A percentile compares a stretch with the other conserved stretches of the same genome.
Evolutionary conservation across 2,113 vertebrate species (phyloP).

Genomic region (Passerina amoena): DNA sequence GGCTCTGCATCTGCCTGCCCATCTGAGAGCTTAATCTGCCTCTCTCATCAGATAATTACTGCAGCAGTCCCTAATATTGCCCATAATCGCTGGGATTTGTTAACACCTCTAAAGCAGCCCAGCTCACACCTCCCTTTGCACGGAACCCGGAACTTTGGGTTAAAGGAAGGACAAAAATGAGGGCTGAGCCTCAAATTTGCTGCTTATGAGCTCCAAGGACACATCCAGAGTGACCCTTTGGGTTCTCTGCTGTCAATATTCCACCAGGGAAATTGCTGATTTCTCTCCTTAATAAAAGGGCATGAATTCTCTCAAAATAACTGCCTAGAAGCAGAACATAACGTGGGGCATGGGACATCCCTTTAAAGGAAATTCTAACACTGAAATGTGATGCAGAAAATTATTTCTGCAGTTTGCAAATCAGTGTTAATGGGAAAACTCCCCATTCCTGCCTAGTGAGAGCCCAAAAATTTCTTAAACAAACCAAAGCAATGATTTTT

Average conservation of each 20-base stretch:
- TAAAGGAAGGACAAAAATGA: not conserved
- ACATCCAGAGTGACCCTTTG: not conserved
- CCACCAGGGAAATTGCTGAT: not conserved
- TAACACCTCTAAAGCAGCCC: not conserved
- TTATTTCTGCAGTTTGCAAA: not conserved
- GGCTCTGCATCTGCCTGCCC: constrained; percentile 34
- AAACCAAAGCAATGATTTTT: not conserved
- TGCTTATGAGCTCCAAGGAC: not conserved
- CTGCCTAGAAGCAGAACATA: not conserved
- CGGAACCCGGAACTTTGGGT: not conserved
- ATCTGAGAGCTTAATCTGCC: constrained; percentile 39
- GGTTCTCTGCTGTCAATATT: not conserved
- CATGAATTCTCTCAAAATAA: not conserved
- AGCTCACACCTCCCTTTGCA: not conserved
- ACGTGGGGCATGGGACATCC: not conserved
- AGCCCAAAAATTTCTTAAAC: not conserved
- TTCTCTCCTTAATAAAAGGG: not conserved
- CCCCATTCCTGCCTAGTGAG: not conserved
- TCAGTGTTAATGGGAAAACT: not conserved
- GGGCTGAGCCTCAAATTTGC: not conserved
- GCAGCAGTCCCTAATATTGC: not conserved
- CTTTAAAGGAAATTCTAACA: not conserved
- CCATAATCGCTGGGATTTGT: not conserved
- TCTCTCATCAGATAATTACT: constrained; percentile 44
- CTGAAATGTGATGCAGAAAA: not conserved